Evolutionary conservation across 2,797 vertebrate species (phyloP).

Genomic region (Parauchenoglanis ngamensis): DNA sequence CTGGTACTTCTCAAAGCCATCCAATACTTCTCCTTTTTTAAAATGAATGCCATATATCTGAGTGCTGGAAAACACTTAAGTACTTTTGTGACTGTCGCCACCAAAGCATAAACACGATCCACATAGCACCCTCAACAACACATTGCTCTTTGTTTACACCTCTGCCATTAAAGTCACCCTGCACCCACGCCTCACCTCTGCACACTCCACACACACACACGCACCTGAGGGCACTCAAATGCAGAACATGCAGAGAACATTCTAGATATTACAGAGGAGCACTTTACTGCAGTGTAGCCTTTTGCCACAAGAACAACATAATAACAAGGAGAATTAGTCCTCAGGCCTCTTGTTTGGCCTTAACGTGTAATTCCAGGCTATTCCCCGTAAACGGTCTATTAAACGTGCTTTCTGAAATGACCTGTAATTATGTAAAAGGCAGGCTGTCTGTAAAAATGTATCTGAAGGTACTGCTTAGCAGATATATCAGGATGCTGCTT

Average conservation of each 20-base stretch:
- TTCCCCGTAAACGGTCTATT: conserved; percentile 26
- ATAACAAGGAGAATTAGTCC: conserved; percentile 39
- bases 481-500: conserved; percentile 24
- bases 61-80: background rate
- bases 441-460: conserved; percentile 22
- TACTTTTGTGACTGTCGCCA: too few species aligned
- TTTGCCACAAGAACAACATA: conserved; percentile 27
- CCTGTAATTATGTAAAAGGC: conserved; percentile 28
- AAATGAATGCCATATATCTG: conserved; percentile 15
- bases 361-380: conserved; percentile 1
- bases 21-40: background rate
- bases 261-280: conserved; percentile 21
- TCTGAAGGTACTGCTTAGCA: conserved; percentile 11
- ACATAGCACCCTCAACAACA: conserved; percentile 8
- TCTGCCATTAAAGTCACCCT: conserved; percentile 39
- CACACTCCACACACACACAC: background rate
- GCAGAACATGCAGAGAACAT: conserved; percentile 37
- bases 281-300: conserved; percentile 24
- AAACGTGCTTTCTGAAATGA: conserved; percentile 24
- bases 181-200: conserved; percentile 39
- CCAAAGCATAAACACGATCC: conserved; percentile 20
- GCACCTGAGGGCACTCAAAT: conserved; percentile 17
- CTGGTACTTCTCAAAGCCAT: background rate
- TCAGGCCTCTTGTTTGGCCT: background rate
- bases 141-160: conserved; percentile 38